Evolutionary conservation across 2,113 vertebrate genomes (phyloP), one percentile per base, ranked within the genome.

Genomic region (Otis tarda): DNA sequence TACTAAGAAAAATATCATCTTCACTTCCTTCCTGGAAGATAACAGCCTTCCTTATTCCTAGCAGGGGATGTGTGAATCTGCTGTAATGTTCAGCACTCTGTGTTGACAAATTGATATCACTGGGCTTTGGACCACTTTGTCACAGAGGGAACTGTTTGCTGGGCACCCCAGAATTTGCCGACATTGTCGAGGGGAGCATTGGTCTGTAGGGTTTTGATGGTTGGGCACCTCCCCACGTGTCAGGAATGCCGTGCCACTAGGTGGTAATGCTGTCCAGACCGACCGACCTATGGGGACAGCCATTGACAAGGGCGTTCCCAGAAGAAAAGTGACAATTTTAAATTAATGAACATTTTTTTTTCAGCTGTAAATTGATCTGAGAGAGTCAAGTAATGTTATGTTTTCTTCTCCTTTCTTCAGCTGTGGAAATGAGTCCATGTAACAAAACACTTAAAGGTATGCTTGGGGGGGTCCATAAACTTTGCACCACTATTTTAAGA

Each of bases 81-180:
- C 39, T 43, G 25, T 45, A 60, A 68, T 10, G 9, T 53, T 16
- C 7, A 9, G 19, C 37, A 14, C 5, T 55, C 12, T 31, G 57
- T n/a, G 23, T 2, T 14, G 33, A 31, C 21, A 68, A 41, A 60
- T 7, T 20, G 50, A 22, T 53, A 56, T 14, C 71, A 25, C 8
- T 56, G 63, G 37, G 55, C 39, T 84, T 37, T 75, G 76, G 67
- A 53, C 1, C 60, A 70, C 20, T 45, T 92, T 0, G 0, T 14
- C 27, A 13, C 21, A 92, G 31, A 45, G 23, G 18, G 35, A 21
- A 31, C 4, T 28, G 2, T 14, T n/a, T 60, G 39, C 33, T 52
- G 67, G 18, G 14, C 53, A 50, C 9, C 9, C 22, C 15, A 17
- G 27, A 25, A 11, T 22, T 12, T 52, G 33, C 7, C 0, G 0